phyloP scores from a whole-genome alignment of 2,797 vertebrate genomes.

The Anas bernieri region DNA sequence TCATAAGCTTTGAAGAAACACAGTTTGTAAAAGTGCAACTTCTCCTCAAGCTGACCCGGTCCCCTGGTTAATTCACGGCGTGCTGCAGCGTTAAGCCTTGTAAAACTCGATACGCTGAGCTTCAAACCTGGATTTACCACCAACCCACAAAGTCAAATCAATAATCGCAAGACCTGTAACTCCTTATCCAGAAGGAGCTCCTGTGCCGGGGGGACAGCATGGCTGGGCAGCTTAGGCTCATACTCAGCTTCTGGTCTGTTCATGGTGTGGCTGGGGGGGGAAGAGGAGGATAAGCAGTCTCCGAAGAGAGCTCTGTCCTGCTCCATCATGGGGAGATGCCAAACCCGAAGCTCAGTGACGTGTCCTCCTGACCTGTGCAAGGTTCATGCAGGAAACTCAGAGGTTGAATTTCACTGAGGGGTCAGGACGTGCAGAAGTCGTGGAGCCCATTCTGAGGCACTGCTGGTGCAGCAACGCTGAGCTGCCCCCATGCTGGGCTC shows the following conservation, averaged over 20 bases:
- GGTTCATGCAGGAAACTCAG: background rate
- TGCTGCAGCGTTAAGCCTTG: constrained; percentile 4
- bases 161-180: constrained; percentile 31
- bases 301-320: background rate
- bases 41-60: constrained; percentile 14
- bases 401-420: background rate
- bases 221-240: background rate
- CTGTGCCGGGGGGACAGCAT: background rate
- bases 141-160: constrained; percentile 42
- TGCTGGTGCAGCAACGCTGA: background rate
- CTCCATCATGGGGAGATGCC: accelerated
- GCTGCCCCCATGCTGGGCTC: background rate
- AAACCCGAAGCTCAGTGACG: accelerated
- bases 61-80: background rate
- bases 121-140: constrained; percentile 19
- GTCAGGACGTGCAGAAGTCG: background rate
- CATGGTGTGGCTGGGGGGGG: too few species aligned
- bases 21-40: constrained; percentile 9
- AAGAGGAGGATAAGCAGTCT: background rate
- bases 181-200: constrained; percentile 27
- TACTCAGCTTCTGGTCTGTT: background rate
- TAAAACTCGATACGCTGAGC: background rate
- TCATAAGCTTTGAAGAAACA: constrained; percentile 27
- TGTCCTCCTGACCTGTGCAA: background rate
- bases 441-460: too few species aligned